Base-by-base conservation (phyloP, 1,140 invertebrate genomes). In the Arctopsyche grandis region DNA sequence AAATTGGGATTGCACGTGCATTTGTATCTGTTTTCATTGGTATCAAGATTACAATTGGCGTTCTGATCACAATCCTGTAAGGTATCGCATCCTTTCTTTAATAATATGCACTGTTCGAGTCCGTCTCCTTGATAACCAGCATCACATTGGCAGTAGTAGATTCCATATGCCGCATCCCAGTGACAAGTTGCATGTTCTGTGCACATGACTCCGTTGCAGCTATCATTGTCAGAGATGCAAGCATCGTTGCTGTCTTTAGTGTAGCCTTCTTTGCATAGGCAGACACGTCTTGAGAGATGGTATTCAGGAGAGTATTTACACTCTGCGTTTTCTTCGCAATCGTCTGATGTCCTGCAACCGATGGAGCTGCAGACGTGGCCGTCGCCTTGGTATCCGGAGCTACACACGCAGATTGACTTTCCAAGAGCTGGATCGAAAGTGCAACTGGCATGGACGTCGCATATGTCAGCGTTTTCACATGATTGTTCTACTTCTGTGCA, bases 11-110 rank as follows among this genome's bases (percentile, higher is more conserved):
- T 87, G 81, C 91, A 92, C 60, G 88, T 83, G 80, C 91, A 93
- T 80, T 89, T 85, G 79, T 91, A 91, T 0, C 84, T 77, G 80
- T 83, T 16, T 85, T 84, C 81, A 84, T 88, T 52, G 74, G 90
- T 86, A 74, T 93, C 90, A 82, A 92, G 95, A 0, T 91, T 88
- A 85, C 98, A 99, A 44, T 93, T 89, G n/a, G 95, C 96, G 84
- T 97, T 92, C 4, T 86, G 82, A 73, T 93, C 93, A 85, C 97
- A 99, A 85, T 97, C 96, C 83, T 96, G 93, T 0, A 93, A 84
- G 4, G 93, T 88, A 83, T 97, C 93, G 84, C 97, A 98, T 0
- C 93, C 91, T n/a, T 91, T 88, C 19, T 91, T 89, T 80, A 90
- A 88, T 74, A 89, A 91, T 80, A 88, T 86, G 82, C 93, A 94